phyloP scores from a whole-genome alignment of 1,140 invertebrate species.

The Hycleus cichorii region DNA sequence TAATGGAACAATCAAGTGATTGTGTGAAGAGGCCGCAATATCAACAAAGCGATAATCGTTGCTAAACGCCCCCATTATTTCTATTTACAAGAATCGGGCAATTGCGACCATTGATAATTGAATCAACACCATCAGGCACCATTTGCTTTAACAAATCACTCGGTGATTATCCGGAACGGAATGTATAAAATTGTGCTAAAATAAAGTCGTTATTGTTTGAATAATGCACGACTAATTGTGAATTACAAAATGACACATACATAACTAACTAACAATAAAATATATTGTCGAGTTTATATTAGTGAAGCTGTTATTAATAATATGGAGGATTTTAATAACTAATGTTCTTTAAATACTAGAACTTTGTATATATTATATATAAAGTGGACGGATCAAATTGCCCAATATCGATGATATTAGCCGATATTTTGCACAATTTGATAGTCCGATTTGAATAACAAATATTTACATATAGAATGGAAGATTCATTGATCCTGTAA shows the following conservation, averaged over 20 bases:
- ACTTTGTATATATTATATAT: too few relatives aligned
- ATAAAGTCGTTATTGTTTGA: not conserved
- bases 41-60: constrained; percentile 16
- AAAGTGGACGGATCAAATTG: too few relatives aligned
- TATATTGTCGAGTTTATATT: constrained; percentile 14
- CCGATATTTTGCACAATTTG: too few relatives aligned
- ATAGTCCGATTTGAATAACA: constrained; percentile 2
- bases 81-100: not conserved
- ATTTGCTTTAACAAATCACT: not conserved
- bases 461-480: constrained; percentile 10
- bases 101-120: constrained; percentile 1
- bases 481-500: constrained; percentile 3
- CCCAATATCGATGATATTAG: too few relatives aligned
- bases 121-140: constrained; percentile 5
- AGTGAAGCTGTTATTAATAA: constrained; percentile 1
- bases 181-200: too few relatives aligned
- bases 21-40: too few relatives aligned
- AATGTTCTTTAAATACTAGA: too few relatives aligned
- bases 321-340: too few relatives aligned
- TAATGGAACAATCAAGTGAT: not conserved
- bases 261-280: constrained; percentile 5
- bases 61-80: constrained; percentile 6
- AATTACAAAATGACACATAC: not conserved
- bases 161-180: not conserved
- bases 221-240: not conserved